Percentiles rank a stretch among this genome's conserved stretches.
Conservation (phyloP, 2,113 vertebrate genomes). For the Garra rufa region DNA sequence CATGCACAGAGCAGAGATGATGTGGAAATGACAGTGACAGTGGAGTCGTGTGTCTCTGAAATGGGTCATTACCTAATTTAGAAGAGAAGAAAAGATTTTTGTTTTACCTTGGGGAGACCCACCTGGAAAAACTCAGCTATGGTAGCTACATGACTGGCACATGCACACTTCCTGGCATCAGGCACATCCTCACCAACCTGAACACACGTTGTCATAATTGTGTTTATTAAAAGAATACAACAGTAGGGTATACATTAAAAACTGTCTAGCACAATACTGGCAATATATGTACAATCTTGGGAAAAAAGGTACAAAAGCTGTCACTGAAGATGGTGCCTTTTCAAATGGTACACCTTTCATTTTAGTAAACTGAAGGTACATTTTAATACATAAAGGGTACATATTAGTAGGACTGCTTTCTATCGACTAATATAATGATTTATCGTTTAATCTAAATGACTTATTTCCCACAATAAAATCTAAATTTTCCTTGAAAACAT, state of each 20-base stretch:
- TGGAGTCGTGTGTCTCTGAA: not conserved
- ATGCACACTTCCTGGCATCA: constrained; percentile 93
- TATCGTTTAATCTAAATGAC: too few species aligned
- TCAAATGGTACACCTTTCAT: too few species aligned
- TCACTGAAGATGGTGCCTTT: too few species aligned
- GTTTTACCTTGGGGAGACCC: constrained; percentile 63
- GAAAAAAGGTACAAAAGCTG: too few species aligned
- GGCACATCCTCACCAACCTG: constrained; percentile 96
- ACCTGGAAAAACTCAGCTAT: constrained; percentile 98
- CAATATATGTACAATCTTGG: too few species aligned
- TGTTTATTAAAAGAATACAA: not conserved
- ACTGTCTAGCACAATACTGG: not conserved
- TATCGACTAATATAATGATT: too few species aligned
- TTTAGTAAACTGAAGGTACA: too few species aligned
- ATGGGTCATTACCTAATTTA: constrained; percentile 8
- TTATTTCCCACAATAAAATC: too few species aligned
- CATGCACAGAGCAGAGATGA: not conserved
- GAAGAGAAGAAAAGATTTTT: constrained; percentile 32
- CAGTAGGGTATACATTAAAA: not conserved
- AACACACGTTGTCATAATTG: constrained; percentile 27
- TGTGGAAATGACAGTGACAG: not conserved
- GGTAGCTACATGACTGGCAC: constrained; percentile 95
- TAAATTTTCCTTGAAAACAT: too few species aligned
- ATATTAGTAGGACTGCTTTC: too few species aligned
- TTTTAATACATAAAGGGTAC: too few species aligned